Evolutionary conservation across 2,888 invertebrate species (phyloP).

Genomic region (Sarcophaga variegata): DNA sequence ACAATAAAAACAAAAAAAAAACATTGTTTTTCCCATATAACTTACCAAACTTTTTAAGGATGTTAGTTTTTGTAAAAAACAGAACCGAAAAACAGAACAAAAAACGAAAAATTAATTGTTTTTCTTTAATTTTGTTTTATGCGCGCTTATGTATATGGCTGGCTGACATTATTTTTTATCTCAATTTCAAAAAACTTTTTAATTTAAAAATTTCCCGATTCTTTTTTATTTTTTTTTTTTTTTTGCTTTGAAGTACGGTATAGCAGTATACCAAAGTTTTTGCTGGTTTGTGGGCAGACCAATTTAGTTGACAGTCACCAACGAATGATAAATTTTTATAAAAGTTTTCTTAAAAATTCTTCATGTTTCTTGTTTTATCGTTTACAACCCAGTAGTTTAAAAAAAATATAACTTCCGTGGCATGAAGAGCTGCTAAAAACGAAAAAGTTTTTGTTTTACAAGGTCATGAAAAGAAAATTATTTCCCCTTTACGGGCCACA

Average conservation of each 20-base stretch:
- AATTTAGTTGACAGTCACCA: conserved; percentile 6
- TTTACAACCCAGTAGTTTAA: background rate
- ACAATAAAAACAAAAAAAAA: no score
- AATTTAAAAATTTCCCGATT: background rate
- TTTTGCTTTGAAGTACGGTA: background rate
- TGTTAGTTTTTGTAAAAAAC: no score
- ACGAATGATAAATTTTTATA: conserved; percentile 15
- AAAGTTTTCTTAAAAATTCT: conserved; percentile 10
- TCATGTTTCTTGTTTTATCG: background rate
- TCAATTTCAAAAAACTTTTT: conserved; percentile 5
- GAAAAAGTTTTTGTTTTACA: conserved; percentile 8
- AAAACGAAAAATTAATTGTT: no score
- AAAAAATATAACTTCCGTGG: background rate
- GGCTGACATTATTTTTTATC: background rate
- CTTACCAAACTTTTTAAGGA: no score
- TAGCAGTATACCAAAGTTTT: background rate
- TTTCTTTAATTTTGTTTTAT: background rate
- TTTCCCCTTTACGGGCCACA: background rate
- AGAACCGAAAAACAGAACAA: no score
- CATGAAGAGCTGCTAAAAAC: conserved; percentile 10
- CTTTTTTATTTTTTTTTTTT: background rate
- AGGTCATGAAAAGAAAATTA: conserved; percentile 8
- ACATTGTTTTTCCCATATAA: no score
- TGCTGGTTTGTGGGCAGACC: conserved; percentile 12
- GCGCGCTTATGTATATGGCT: background rate